A percentile compares a stretch with the other conserved stretches of the same genome.
phyloP scores from a whole-genome alignment of 2,113 vertebrate genomes.

The Seriola quinqueradiata region DNA sequence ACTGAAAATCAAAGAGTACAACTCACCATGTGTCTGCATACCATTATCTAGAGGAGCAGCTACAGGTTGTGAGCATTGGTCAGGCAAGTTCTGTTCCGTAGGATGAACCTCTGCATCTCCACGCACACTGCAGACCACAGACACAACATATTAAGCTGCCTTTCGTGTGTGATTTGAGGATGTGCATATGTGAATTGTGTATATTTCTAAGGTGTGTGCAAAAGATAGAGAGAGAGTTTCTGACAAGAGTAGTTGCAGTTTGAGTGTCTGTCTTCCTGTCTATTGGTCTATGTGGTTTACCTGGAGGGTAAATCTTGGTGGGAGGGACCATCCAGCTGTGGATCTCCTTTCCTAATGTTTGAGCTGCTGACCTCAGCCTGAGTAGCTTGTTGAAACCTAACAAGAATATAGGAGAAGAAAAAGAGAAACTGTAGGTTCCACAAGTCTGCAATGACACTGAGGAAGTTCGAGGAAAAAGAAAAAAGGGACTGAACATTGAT shows the following conservation, averaged over 20 bases:
- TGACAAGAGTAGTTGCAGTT: neutral
- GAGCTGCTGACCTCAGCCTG: conserved; percentile 56
- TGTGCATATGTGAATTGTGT: neutral
- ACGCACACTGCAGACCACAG: conserved; percentile 52
- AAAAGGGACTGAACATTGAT: neutral
- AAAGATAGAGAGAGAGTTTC: neutral
- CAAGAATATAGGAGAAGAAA: conserved; percentile 9
- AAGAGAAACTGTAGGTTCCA: neutral
- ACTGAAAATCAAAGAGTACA: conserved; percentile 31
- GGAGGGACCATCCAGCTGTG: conserved; percentile 18
- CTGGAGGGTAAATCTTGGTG: conserved; percentile 53
- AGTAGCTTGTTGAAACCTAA: conserved; percentile 67
- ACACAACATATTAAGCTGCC: conserved; percentile 6
- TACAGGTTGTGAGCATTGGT: conserved; percentile 49
- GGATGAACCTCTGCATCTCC: conserved; percentile 41
- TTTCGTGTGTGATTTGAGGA: neutral
- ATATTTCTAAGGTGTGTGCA: neutral
- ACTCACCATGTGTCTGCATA: conserved; percentile 46
- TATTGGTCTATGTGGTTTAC: conserved; percentile 45
- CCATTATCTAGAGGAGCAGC: conserved; percentile 28
- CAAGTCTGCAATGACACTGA: conserved; percentile 1
- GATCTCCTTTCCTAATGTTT: conserved; percentile 31
- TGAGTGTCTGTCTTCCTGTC: conserved; percentile 16
- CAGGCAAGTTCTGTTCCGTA: conserved; percentile 44
- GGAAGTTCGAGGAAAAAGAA: neutral